Evolutionary conservation across 1,140 invertebrate species (phyloP).

Genomic region (Saccostrea echinata): DNA sequence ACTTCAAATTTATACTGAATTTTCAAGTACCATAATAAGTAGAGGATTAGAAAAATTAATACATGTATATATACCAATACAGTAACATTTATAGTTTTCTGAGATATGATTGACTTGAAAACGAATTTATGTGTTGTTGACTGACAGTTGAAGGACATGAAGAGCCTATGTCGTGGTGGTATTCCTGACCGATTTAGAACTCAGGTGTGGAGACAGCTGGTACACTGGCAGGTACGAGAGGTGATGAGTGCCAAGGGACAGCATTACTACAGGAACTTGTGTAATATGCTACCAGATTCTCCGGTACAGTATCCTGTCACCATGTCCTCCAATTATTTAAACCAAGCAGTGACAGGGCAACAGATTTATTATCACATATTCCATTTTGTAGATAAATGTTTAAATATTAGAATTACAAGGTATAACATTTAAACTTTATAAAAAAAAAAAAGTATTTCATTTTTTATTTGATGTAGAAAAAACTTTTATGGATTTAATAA

Average conservation of each 20-base stretch:
- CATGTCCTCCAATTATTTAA: background rate
- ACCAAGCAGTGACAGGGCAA: background rate
- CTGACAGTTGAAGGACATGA: conserved; percentile 71
- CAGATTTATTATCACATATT: too few species aligned
- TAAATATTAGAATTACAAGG: too few species aligned
- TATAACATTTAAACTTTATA: background rate
- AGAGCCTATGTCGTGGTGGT: conserved; percentile 80
- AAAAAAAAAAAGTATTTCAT: background rate
- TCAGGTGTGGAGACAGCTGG: conserved; percentile 80
- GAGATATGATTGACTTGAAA: background rate
- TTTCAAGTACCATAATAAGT: too few species aligned
- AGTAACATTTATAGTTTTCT: background rate
- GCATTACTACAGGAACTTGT: conserved; percentile 81
- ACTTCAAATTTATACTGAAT: too few species aligned
- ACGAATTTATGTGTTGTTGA: background rate
- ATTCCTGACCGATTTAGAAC: conserved; percentile 80
- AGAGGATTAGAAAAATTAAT: too few species aligned
- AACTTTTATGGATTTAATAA: background rate
- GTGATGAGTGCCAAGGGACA: conserved; percentile 80
- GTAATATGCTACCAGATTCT: conserved; percentile 79
- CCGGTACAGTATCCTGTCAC: conserved; percentile 74
- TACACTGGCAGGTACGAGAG: conserved; percentile 79
- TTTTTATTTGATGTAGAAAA: background rate
- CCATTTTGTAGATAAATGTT: too few species aligned
- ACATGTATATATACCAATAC: too few species aligned